Conservation (phyloP, 2,888 invertebrate species). For the Arctia plantaginis region DNA sequence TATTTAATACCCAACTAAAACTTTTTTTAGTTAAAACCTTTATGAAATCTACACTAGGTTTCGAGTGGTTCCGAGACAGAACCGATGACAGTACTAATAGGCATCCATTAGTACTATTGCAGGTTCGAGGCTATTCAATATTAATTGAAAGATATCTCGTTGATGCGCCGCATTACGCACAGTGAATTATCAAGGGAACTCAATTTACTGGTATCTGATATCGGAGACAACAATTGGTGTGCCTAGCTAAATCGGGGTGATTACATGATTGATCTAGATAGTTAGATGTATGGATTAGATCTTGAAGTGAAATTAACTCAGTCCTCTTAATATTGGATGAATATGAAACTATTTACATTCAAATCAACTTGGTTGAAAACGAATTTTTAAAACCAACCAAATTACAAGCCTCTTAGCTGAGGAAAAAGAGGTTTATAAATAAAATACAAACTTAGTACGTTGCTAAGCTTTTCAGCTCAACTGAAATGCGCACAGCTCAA, state of each 20-base stretch:
- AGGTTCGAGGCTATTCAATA: neutral
- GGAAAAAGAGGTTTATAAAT: neutral
- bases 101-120: neutral
- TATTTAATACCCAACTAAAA: no score
- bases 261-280: neutral
- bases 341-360: neutral
- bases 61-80: neutral
- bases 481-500: constrained; percentile 23
- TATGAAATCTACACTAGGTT: neutral
- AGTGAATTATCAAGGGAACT: neutral
- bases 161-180: neutral
- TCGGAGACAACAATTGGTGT: neutral
- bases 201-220: neutral
- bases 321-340: neutral
- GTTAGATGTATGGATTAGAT: neutral
- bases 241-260: neutral
- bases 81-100: neutral
- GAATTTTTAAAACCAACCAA: neutral
- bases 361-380: neutral
- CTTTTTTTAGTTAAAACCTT: no score
- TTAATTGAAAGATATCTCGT: neutral
- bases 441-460: constrained; percentile 3
- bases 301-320: neutral
- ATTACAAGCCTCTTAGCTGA: neutral
- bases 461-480: neutral